Evolutionary conservation across 2,888 invertebrate genomes (phyloP).

Genomic region (Plebejus argus): DNA sequence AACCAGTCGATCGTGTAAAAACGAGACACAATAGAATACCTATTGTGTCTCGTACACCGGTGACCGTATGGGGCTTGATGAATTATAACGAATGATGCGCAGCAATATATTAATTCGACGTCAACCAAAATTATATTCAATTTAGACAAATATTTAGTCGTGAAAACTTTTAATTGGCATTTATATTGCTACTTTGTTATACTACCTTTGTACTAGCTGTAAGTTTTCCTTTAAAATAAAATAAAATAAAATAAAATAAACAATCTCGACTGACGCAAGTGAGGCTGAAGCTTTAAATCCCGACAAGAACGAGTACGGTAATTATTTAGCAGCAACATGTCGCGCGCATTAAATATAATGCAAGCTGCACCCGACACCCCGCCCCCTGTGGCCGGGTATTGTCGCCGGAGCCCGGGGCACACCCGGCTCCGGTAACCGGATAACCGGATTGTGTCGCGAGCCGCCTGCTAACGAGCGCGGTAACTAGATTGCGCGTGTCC

Average conservation of each 20-base stretch:
- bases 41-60: too few relatives aligned
- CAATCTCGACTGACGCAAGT: not conserved
- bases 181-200: too few relatives aligned
- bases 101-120: too few relatives aligned
- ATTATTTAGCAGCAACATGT: conserved; percentile 1
- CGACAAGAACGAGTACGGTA: not conserved
- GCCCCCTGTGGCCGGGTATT: not conserved
- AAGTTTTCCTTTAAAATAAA: too few relatives aligned
- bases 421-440: conserved; percentile 39
- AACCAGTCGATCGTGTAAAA: too few relatives aligned
- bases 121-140: too few relatives aligned
- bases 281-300: not conserved
- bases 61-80: too few relatives aligned
- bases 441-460: conserved; percentile 54
- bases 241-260: too few relatives aligned
- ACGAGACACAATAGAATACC: too few relatives aligned
- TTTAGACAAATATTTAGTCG: too few relatives aligned
- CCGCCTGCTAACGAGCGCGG: conserved; percentile 52
- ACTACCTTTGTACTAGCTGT: too few relatives aligned
- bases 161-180: too few relatives aligned
- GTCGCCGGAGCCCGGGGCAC: conserved; percentile 35
- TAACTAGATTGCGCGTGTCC: conserved; percentile 47
- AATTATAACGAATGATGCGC: not conserved
- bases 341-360: not conserved
- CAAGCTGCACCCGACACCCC: not conserved